Base-by-base conservation (phyloP, 2,797 vertebrate genomes). In the Etheostoma nigrum region DNA sequence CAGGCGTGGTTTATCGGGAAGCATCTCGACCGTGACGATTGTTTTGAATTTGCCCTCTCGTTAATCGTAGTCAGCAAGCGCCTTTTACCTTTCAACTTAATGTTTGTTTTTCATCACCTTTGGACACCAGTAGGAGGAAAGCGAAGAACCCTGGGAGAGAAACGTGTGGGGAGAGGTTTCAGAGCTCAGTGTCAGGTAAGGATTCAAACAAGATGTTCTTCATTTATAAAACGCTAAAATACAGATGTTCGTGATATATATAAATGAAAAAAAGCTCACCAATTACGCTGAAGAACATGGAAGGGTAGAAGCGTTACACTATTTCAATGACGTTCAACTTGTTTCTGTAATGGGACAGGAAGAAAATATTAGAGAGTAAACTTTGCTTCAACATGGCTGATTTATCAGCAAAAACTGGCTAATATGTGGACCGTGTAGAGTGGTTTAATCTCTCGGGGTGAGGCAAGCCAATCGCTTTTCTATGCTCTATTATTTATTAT, bases 271-370 rank as follows among this genome's bases (percentile, higher is more conserved):
- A 58, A 49, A 68, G 69, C 91, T 94, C 79, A 95, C 95, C 93
- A 76, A 69, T 81, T 74, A 44, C 5, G 36, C 61, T 36, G 87
- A 67, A 68, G 77, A 72, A 74, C 82, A 72, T 59, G 16, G 30
- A 64, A 23, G 58, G 72, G 67, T 23, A 16, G 59, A 69, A 52
- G 78, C 30, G 13, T 93, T 94, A 95, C 89, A 94, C 94, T 6
- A 78, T 83, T 76, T 92, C 89, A 49, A 88, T 90, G 70, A 84
- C 63, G 66, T 90, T 94, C 86, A 95, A 88, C 88, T 75, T 91
- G 91, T 94, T 93, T 87, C 94, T 95, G 90, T 14, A 85, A 85
- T 66, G 2, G 19, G 54, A 81, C 16, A 86, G 44, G 78, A 30
- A 73, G 7, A 67, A 67, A 18, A 44, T 0, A 30, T 86, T 54